Evolutionary conservation across 2,797 vertebrate genomes (phyloP), one percentile per base, ranked within the genome.

Genomic region (Falco novaeseelandiae): DNA sequence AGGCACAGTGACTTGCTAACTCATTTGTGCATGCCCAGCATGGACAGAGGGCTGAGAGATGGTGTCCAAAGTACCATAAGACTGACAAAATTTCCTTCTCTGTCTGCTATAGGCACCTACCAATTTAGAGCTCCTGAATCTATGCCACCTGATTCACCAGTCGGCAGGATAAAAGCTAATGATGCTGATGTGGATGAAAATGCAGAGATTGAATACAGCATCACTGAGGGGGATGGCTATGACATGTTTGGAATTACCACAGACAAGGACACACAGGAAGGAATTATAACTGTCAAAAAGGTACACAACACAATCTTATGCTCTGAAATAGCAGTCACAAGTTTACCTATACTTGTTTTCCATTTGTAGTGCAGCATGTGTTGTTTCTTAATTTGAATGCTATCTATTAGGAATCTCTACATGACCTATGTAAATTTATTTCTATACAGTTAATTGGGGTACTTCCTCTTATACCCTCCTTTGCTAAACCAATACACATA

Each of bases 151-250:
- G 99, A 99, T 12, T 98, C 98, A 4, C 70, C 96, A 0, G 95
- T 99, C 77, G 99, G 99, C 46, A 97, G 98, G 81, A 98, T 99
- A 97, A 99, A 97, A 77, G 99, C 99, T 89, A 97, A 98, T 7
- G 99, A 99, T 40, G 99, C 98, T 0, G 99, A 99, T 5, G 96
- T 98, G 30, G 99, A 98, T 54, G 98, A 98, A 97, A 99, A 99
- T 9, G 99, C 99, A 0, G 99, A 99, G 94, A 99, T 99, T 95
- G 98, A 98, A 70, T 99, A 99, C 97, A 98, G 98, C 95, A 98
- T 99, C 95, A 99, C 97, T 18, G 98, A 99, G 6, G 99, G 99
- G 42, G 99, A 99, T 14, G 99, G 99, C 10, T 98, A 98, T 22
- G 99, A 99, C 91, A 97, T 98, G 98, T 99, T 99, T 84, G 98